A percentile compares a stretch with the other conserved stretches of the same genome.
Conservation (phyloP, 53 echinoderm and acorn worm species). For the Actinopyga echinites region DNA sequence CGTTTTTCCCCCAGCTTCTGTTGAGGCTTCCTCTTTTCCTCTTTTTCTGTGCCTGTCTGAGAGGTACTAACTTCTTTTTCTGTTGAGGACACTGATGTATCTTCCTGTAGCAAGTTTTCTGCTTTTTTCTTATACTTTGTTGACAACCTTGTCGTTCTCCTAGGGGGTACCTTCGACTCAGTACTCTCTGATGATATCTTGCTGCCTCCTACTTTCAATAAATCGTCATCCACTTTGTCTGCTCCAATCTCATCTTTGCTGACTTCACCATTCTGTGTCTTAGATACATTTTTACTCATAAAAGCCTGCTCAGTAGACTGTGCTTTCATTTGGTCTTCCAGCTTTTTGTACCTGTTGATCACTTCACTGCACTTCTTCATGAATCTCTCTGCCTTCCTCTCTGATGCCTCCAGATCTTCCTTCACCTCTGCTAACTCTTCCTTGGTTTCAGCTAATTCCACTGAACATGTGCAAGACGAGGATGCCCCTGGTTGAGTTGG, state of each 20-base stretch:
- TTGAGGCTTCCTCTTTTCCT: not conserved
- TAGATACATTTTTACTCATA: not conserved
- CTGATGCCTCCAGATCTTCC: slow-evolving; percentile 32
- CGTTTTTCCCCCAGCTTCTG: not conserved
- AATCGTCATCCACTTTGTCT: no score
- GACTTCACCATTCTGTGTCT: no score
- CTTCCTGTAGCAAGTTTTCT: no score
- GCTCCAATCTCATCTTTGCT: no score
- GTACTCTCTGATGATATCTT: no score
- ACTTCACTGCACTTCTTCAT: slow-evolving; percentile 41
- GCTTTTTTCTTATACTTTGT: slow-evolving; percentile 9
- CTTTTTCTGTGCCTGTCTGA: not conserved
- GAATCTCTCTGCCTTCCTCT: slow-evolving; percentile 27
- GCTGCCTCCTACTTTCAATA: no score
- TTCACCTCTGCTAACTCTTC: slow-evolving; percentile 45
- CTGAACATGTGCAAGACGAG: not conserved
- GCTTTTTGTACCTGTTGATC: slow-evolving; percentile 40
- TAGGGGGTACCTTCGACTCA: not conserved
- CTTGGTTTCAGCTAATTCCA: slow-evolving; percentile 43
- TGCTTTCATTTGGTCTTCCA: slow-evolving; percentile 36
- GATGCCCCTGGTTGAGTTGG: not conserved
- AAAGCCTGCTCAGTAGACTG: slow-evolving; percentile 16
- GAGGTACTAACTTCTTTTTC: not conserved
- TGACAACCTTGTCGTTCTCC: not conserved
- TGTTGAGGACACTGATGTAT: no score